Percentiles rank a stretch among this genome's conserved stretches.
Evolutionary conservation across 1,140 invertebrate species (phyloP).

Genomic region (Drosophila prosaltans): DNA sequence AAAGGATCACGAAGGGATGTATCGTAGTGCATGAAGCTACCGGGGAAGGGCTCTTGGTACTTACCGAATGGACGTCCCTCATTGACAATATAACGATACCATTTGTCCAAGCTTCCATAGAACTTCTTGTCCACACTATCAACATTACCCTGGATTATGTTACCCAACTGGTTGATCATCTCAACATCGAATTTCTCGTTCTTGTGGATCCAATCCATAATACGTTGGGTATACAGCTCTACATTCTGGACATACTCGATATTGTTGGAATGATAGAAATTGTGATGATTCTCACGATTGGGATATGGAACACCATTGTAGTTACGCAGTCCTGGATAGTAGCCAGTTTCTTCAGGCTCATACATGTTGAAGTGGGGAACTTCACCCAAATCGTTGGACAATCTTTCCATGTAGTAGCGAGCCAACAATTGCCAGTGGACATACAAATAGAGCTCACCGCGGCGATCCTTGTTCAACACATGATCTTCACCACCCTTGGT

Average conservation of each 20-base stretch:
- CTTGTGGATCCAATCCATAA: constrained; percentile 86
- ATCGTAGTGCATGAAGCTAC: constrained; percentile 84
- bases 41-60: constrained; percentile 83
- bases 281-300: constrained; percentile 85
- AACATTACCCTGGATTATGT: constrained; percentile 85
- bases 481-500: constrained; percentile 82
- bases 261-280: constrained; percentile 84
- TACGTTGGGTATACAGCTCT: constrained; percentile 85
- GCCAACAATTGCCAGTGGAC: constrained; percentile 86
- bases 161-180: constrained; percentile 84
- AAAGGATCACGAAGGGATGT: constrained; percentile 87
- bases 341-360: constrained; percentile 84
- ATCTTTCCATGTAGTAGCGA: constrained; percentile 87
- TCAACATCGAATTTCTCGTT: constrained; percentile 84
- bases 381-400: constrained; percentile 86
- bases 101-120: constrained; percentile 83
- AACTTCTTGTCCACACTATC: constrained; percentile 83
- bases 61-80: constrained; percentile 69
- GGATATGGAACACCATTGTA: constrained; percentile 87
- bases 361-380: constrained; percentile 86
- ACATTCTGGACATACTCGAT: constrained; percentile 82
- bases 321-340: constrained; percentile 85
- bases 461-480: constrained; percentile 84
- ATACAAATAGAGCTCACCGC: constrained; percentile 86
- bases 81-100: constrained; percentile 82